These are phyloP conservation scores for Zaprionus davidi DNA, from an alignment of 1,140 invertebrate species.

Conservation along the genomic window DNA sequence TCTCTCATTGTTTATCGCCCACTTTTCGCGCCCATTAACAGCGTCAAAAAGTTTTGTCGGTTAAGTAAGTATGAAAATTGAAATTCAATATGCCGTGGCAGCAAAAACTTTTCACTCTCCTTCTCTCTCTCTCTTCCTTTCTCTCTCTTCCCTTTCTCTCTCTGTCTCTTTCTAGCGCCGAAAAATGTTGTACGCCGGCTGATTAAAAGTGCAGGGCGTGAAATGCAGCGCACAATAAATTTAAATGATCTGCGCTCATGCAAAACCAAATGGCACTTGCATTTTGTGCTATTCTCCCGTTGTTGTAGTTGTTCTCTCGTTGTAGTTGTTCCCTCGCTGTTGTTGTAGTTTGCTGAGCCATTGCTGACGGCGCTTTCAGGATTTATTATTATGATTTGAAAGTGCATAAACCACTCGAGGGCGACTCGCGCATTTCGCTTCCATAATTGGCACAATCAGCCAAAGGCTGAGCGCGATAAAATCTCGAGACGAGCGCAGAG, in stretches of 20 bases:
- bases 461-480: slow-evolving; percentile 68
- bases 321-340: slow-evolving; percentile 38
- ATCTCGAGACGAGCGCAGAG: slow-evolving; percentile 48
- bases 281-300: slow-evolving; percentile 19
- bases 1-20: neutral
- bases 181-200: slow-evolving; percentile 61
- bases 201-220: slow-evolving; percentile 78
- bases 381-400: slow-evolving; percentile 83
- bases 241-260: slow-evolving; percentile 76
- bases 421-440: slow-evolving; percentile 73
- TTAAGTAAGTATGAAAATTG: slow-evolving; percentile 47
- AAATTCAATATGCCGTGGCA: slow-evolving; percentile 53
- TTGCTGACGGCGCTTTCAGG: slow-evolving; percentile 58
- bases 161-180: neutral
- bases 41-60: slow-evolving; percentile 39
- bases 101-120: slow-evolving; percentile 34
- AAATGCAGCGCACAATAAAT: slow-evolving; percentile 78
- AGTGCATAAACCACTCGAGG: slow-evolving; percentile 80
- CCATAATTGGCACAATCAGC: slow-evolving; percentile 81
- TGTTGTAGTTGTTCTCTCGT: slow-evolving; percentile 40
- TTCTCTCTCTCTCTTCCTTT: neutral
- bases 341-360: slow-evolving; percentile 41
- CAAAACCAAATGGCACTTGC: slow-evolving; percentile 78
- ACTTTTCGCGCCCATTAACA: neutral
- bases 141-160: neutral